A percentile compares a stretch with the other conserved stretches of the same genome.
Conservation (phyloP, 2,113 vertebrate species). For the Lepus timidus region DNA sequence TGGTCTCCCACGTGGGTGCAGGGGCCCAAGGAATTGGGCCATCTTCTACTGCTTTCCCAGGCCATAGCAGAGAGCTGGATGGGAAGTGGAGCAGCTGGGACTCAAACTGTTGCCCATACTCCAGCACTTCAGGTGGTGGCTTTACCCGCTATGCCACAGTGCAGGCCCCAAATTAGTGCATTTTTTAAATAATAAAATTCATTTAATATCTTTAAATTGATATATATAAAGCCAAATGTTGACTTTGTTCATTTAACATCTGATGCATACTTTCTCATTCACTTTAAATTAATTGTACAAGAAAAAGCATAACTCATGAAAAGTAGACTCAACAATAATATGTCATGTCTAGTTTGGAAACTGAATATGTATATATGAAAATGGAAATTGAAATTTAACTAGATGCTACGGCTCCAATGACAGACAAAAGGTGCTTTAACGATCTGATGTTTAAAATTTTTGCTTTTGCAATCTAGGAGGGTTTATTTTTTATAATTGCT, state of each 20-base stretch:
- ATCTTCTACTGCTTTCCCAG: too few relatives aligned
- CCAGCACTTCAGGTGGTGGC: too few relatives aligned
- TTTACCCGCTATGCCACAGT: too few relatives aligned
- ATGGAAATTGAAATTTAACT: not conserved
- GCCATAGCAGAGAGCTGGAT: too few relatives aligned
- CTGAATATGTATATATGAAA: not conserved
- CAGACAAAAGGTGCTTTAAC: not conserved
- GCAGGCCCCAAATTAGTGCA: not conserved
- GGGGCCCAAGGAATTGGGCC: too few relatives aligned
- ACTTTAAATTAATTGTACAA: constrained; percentile 29
- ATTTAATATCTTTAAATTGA: constrained; percentile 51
- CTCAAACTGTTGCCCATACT: too few relatives aligned
- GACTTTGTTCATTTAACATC: not conserved
- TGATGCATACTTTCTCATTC: not conserved
- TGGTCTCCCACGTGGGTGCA: too few relatives aligned
- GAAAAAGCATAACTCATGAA: not conserved
- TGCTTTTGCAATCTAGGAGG: not conserved
- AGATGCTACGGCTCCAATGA: not conserved
- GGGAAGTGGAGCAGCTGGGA: too few relatives aligned
- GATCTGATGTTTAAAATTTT: not conserved
- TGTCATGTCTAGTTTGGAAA: not conserved
- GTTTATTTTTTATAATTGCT: not conserved
- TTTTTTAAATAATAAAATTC: not conserved
- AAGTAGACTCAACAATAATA: not conserved
- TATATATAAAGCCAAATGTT: constrained; percentile 1